These are phyloP conservation scores for Mus spicilegus DNA, from an alignment of 2,113 vertebrate genomes.

Conservation along the genomic window DNA sequence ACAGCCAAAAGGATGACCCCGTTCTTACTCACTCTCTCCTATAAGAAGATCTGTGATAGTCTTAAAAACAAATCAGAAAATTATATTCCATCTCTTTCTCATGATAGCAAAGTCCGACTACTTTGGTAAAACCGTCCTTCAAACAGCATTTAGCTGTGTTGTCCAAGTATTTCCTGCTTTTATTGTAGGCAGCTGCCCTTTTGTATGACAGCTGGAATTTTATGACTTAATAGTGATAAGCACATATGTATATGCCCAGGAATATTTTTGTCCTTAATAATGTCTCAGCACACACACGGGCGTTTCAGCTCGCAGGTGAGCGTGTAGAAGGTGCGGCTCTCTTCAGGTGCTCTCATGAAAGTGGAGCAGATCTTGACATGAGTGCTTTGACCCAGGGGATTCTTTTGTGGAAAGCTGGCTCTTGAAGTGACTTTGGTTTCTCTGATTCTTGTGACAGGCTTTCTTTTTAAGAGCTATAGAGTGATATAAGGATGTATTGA, in stretches of 20 bases:
- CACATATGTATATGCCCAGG: not conserved
- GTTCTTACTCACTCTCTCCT: conserved; percentile 5
- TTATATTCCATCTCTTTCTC: not conserved
- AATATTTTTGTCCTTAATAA: conserved; percentile 18
- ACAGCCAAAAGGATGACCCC: not conserved
- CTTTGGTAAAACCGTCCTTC: not conserved
- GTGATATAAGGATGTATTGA: conserved; percentile 69
- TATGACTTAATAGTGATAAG: not conserved
- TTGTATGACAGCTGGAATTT: not conserved
- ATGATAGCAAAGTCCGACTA: not conserved
- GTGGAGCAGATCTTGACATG: conserved; percentile 44
- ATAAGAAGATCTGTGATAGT: not conserved
- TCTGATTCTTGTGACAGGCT: conserved; percentile 74
- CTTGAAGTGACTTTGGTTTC: conserved; percentile 70
- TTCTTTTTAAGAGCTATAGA: conserved; percentile 73
- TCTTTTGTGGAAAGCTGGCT: conserved; percentile 66
- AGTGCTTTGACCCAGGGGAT: conserved; percentile 62
- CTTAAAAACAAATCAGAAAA: not conserved
- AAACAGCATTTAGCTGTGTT: not conserved
- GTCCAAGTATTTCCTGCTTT: not conserved
- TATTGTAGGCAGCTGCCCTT: conserved; percentile 4
- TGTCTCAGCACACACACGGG: not conserved
- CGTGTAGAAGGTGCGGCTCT: not conserved
- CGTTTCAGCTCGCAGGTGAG: not conserved
- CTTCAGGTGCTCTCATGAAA: conserved; percentile 42